These are phyloP conservation scores for Accipiter cooperii DNA, from an alignment of 2,113 vertebrate genomes.

Conservation along the genomic window DNA sequence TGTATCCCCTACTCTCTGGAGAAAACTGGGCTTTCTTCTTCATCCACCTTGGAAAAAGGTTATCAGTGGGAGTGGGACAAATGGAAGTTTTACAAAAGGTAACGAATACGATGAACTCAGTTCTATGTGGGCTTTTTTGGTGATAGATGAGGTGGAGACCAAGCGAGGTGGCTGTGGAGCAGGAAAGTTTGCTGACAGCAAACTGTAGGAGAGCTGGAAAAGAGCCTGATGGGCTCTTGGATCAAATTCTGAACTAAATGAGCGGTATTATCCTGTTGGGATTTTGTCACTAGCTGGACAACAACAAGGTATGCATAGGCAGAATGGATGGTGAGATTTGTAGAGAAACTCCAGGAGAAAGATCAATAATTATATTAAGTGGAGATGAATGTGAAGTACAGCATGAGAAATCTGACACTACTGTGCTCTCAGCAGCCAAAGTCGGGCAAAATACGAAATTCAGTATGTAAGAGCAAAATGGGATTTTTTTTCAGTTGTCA, in stretches of 20 bases:
- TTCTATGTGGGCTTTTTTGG: not conserved
- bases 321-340: not conserved
- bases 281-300: not conserved
- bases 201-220: not conserved
- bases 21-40: not conserved
- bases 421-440: not conserved
- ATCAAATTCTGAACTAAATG: not conserved
- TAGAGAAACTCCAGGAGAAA: not conserved
- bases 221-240: not conserved
- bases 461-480: not conserved
- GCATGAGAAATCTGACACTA: not conserved
- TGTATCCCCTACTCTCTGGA: not conserved
- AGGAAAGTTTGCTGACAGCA: conserved; percentile 1
- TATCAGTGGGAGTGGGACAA: not conserved
- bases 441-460: not conserved
- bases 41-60: not conserved
- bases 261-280: not conserved
- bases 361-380: not conserved
- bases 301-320: not conserved
- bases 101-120: not conserved
- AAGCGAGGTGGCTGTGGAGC: not conserved
- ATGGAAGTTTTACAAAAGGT: not conserved
- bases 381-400: not conserved
- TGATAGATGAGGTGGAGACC: not conserved
- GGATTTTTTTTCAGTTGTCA: not conserved